A percentile compares a stretch with the other conserved stretches of the same genome.
Conservation (phyloP, 2,113 vertebrate genomes). For the Salvelinus namaycush region DNA sequence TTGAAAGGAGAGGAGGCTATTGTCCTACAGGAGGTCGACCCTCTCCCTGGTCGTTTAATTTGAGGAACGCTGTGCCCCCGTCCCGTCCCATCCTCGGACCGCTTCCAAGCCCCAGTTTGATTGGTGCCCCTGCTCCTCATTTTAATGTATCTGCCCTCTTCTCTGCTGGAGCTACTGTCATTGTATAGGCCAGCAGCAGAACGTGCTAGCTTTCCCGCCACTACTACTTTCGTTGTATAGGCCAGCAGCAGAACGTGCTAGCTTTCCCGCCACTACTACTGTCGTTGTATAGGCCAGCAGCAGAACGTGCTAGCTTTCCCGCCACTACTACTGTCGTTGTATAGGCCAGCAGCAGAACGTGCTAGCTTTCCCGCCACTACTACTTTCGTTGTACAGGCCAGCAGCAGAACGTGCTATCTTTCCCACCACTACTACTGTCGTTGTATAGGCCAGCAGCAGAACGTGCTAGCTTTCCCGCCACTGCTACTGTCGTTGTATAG, state of each 20-base stretch:
- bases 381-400: no score
- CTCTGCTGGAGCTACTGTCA: background rate
- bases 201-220: background rate
- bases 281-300: background rate
- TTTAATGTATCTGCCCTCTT: background rate
- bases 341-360: background rate
- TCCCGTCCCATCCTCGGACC: background rate
- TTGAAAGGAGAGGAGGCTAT: background rate
- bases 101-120: background rate
- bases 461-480: no score
- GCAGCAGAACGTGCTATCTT: no score
- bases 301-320: background rate
- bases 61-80: background rate
- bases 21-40: background rate
- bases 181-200: background rate
- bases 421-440: no score
- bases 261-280: background rate
- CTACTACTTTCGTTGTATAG: background rate
- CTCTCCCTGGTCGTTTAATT: background rate
- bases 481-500: no score
- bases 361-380: background rate
- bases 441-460: no score
- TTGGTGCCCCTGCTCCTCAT: background rate
- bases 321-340: background rate
- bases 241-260: background rate